Base-by-base conservation (phyloP, 2,113 vertebrate species). In the Neotoma lepida region DNA sequence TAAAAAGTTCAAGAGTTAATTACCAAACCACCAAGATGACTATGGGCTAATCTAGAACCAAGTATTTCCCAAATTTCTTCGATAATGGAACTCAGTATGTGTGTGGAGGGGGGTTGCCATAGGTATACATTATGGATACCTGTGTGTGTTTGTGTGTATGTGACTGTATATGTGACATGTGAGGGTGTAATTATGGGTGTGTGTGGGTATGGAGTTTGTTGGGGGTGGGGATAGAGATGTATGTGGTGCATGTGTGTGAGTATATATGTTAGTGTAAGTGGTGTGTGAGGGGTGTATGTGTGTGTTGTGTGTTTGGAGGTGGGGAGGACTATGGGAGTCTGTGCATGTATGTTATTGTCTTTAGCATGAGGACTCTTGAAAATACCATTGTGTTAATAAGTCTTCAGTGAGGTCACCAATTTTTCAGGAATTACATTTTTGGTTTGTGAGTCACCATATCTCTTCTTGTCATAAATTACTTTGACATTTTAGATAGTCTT, bases 401-500 rank as follows among this genome's bases (percentile, higher is more conserved):
- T 85, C 94, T 95, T 95, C 2, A 4, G 1, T 80, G 49, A 89
- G 18, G 14, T 49, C 56, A 70, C 24, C 39, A 81, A 10, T 15
- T 56, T 82, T 94, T 89, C 54, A 91, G 49, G n/a, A 89, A 46
- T 54, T 58, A 39, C 28, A 10, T 26, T 81, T 90, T 89, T 90
- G 58, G 44, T 68, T 64, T 80, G 18, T 86, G 58, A 30, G 76
- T 71, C 35, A 82, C 61, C 24, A 74, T 8, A n/a, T 41, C 81
- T 94, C 22, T 94, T 88, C 76, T 90, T 56, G 13, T 70, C 20
- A 13, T 77, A 86, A 66, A 7, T 82, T 87, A 33, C n/a, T 94
- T 73, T 92, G 12, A n/a, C 71, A 30, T 70, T 95, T 92, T 93
- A 82, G 54, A 39, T 64, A 91, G 64, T 30, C 88, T 6, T 73